Percentiles rank a stretch among this genome's conserved stretches.
Conservation (phyloP, 2,888 invertebrate genomes). For the Cryptophagus acutangulus region DNA sequence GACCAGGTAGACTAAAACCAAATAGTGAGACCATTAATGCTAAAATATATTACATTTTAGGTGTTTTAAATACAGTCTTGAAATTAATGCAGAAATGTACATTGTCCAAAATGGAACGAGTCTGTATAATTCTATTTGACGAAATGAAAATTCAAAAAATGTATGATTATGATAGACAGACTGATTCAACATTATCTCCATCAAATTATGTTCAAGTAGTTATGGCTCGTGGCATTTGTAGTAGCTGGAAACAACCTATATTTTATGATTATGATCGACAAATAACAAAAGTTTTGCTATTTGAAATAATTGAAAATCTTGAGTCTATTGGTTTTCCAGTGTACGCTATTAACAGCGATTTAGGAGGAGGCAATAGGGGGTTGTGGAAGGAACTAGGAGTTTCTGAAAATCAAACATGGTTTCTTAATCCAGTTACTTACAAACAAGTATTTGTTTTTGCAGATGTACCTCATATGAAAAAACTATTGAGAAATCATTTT, state of each 20-base stretch:
- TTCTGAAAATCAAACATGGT: constrained; percentile 16
- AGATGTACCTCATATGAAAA: constrained; percentile 23
- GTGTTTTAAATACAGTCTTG: constrained; percentile 8
- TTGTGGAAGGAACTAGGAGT: constrained; percentile 17
- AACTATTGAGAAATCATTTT: constrained; percentile 23
- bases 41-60: constrained; percentile 8
- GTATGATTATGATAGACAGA: constrained; percentile 20
- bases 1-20: too few relatives aligned
- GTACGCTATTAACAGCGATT: constrained; percentile 26
- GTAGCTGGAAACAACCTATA: constrained; percentile 17
- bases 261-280: constrained; percentile 18
- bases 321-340: constrained; percentile 26
- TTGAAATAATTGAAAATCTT: constrained; percentile 18
- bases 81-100: constrained; percentile 6
- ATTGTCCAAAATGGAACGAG: constrained; percentile 10
- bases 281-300: constrained; percentile 15
- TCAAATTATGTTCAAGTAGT: constrained; percentile 16
- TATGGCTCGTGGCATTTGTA: constrained; percentile 17
- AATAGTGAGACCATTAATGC: too few relatives aligned
- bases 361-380: constrained; percentile 23
- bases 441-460: constrained; percentile 20
- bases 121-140: constrained; percentile 20
- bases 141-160: constrained; percentile 21
- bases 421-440: constrained; percentile 18
- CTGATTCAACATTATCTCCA: constrained; percentile 18